These are phyloP conservation scores for Troilus luridus DNA, from an alignment of 2,888 invertebrate genomes.

Conservation along the genomic window DNA sequence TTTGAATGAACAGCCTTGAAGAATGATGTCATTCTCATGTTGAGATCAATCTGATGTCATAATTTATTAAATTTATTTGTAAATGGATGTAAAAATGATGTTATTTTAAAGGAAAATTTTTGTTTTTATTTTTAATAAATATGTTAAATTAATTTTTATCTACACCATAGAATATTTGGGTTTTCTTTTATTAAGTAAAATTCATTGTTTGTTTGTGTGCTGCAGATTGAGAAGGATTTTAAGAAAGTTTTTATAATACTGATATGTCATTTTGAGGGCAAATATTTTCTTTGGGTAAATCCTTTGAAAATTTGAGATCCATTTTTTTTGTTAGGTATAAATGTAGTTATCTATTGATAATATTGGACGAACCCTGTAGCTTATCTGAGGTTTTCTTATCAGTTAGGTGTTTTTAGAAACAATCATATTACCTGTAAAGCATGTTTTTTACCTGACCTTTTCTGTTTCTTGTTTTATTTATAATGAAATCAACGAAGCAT, in stretches of 20 bases:
- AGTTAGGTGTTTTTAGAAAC: slow-evolving; percentile 1
- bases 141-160: not conserved
- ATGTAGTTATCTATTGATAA: not conserved
- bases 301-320: not conserved
- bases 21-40: slow-evolving; percentile 54
- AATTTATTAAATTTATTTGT: not conserved
- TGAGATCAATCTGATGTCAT: slow-evolving; percentile 30
- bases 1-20: slow-evolving; percentile 50
- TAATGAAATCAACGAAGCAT: slow-evolving; percentile 15
- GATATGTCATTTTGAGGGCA: not conserved
- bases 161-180: not conserved
- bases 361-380: not conserved
- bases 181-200: not conserved
- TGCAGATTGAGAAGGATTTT: not conserved
- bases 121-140: not conserved
- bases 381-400: slow-evolving; percentile 30
- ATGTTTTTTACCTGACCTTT: not conserved
- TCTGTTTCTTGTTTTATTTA: not conserved
- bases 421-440: slow-evolving; percentile 21
- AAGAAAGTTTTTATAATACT: not conserved
- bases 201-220: not conserved
- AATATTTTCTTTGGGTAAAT: not conserved
- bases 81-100: not conserved
- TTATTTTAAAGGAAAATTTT: not conserved
- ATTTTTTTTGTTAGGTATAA: not conserved